Evolutionary conservation across 2,888 invertebrate species (phyloP).

Genomic region (Pecten maximus): DNA sequence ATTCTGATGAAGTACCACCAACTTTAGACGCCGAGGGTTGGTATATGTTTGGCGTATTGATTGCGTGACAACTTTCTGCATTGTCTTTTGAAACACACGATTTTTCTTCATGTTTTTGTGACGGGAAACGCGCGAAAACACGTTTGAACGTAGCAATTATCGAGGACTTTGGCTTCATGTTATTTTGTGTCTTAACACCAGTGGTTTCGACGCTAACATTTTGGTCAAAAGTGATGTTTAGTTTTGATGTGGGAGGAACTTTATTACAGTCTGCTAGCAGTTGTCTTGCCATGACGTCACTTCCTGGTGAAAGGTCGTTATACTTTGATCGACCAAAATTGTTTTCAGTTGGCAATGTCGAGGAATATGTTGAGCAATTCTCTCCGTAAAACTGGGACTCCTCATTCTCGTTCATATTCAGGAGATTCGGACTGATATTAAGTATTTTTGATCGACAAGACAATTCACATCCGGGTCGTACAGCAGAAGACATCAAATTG

Average conservation of each 20-base stretch:
- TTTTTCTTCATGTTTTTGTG: not conserved
- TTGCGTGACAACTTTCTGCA: not conserved
- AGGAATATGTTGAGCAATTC: not conserved
- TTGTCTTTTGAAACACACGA: not conserved
- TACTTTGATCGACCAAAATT: not conserved
- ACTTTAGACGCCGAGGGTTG: not conserved
- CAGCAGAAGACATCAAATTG: not conserved
- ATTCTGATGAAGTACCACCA: not conserved
- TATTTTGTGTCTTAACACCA: not conserved
- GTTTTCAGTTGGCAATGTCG: not conserved
- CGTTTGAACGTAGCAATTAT: not conserved
- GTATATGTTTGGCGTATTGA: not conserved
- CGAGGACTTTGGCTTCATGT: not conserved
- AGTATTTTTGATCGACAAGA: not conserved
- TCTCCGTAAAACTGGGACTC: not conserved
- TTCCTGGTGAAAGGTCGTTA: not conserved
- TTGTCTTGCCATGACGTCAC: not conserved
- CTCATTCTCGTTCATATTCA: not conserved
- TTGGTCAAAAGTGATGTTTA: not conserved
- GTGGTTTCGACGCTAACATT: not conserved
- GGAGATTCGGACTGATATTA: not conserved
- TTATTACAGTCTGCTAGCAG: not conserved
- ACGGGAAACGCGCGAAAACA: not conserved
- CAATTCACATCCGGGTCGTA: not conserved
- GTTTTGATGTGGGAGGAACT: not conserved